Evolutionary conservation across 2,888 invertebrate species (phyloP), one percentile per base, ranked within the genome.

Genomic region (Argyra leucocephala): DNA sequence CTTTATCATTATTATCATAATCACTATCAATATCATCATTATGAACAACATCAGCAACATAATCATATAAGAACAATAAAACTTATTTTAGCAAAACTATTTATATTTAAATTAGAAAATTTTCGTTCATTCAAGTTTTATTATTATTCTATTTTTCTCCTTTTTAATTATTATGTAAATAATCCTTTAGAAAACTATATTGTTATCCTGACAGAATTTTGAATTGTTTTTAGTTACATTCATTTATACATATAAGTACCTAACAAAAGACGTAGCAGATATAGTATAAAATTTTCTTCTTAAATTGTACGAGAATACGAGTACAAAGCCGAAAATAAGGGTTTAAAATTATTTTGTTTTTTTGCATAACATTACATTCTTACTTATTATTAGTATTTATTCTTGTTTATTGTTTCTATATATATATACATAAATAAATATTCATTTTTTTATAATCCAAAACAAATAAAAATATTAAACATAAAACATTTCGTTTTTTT

Each of bases 121-220:
- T 48, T 48, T 48, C 5, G 12, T 48, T 48, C 15, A 18, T n/a
- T 18, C 12, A 18, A 31, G 12, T 48, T 48, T 9, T 18, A 5
- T 48, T 48, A 12, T 48, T 48, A 18, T n/a, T 48, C 10, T 9
- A 37, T 31, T 31, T 31, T 31, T 31, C 1, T 2, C 3, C 7
- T 31, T 31, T 48, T 48, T 48, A 48, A 48, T 48, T 48, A 48
- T 18, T 48, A 48, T 48, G 48, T 48, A 48, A 48, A 48, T 48
- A 48, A 48, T 48, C 48, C 48, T 48, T 18, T 18, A 31, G 15
- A 18, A 48, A 12, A 18, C 48, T 48, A 48, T n/a, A n/a, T 48
- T 48, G 48, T 48, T 48, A 48, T 48, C 18, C 48, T 48, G 76
- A 80, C 76, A 69, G 36, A 6, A 22, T 61, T 22, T 57, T 4